Evolutionary conservation across 2,797 vertebrate genomes (phyloP).

Genomic region (Sebastes melanostomus): DNA sequence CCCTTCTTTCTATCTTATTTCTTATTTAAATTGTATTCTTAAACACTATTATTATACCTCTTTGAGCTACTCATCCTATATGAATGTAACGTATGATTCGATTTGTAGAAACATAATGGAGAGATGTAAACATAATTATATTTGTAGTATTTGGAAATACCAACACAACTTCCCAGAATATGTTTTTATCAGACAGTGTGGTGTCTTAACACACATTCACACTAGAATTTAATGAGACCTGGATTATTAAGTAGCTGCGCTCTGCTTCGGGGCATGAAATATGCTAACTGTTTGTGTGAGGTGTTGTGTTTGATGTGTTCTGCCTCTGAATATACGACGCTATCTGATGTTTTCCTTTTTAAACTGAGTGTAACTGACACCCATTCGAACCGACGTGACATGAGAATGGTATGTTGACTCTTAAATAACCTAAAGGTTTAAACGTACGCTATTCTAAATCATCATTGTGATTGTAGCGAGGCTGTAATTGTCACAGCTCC

Average conservation of each 20-base stretch:
- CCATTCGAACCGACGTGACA: not conserved
- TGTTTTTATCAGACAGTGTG: slow-evolving; percentile 9
- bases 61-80: not conserved
- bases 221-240: slow-evolving; percentile 48
- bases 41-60: not conserved
- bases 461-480: not conserved
- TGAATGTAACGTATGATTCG: not conserved
- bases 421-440: not conserved
- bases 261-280: slow-evolving; percentile 48
- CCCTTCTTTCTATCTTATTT: not conserved
- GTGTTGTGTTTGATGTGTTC: slow-evolving; percentile 34
- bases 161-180: not conserved
- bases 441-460: not conserved
- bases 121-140: not conserved
- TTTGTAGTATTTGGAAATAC: not conserved
- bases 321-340: slow-evolving; percentile 10
- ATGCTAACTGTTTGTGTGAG: slow-evolving; percentile 47
- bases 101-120: not conserved
- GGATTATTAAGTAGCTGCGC: slow-evolving; percentile 52
- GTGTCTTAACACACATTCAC: not conserved
- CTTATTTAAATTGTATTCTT: not conserved
- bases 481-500: not conserved
- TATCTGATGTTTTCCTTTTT: slow-evolving; percentile 30
- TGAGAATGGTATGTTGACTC: not conserved
- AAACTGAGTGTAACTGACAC: slow-evolving; percentile 22